A percentile compares a stretch with the other conserved stretches of the same genome.
Conservation (phyloP, 2,113 vertebrate species). For the Buteo buteo region DNA sequence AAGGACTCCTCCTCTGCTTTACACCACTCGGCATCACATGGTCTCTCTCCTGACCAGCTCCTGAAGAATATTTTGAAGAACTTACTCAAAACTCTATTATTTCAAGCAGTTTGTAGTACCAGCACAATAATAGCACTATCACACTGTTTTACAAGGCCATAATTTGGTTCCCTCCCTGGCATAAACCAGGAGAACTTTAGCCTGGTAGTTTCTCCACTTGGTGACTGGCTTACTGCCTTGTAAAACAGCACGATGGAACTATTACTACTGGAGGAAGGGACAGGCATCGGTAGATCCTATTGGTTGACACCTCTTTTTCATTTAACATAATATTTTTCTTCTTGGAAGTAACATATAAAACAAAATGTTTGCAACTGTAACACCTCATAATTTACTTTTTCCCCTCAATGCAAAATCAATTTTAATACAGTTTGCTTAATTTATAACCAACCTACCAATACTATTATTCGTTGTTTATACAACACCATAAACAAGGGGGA, state of each 20-base stretch:
- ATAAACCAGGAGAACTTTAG: background rate
- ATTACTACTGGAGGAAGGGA: slow-evolving; percentile 29
- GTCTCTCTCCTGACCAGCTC: background rate
- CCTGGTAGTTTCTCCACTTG: slow-evolving; percentile 26
- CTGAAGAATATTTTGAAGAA: background rate
- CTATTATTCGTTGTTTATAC: background rate
- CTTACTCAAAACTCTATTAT: background rate
- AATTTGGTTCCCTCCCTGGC: background rate
- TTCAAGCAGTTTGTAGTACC: background rate
- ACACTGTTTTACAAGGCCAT: slow-evolving; percentile 39
- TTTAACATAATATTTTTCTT: slow-evolving; percentile 63
- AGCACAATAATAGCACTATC: background rate
- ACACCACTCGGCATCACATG: too few species aligned
- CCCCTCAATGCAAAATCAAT: background rate
- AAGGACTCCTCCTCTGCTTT: background rate
- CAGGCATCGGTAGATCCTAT: background rate
- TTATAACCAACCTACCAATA: background rate
- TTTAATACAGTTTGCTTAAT: background rate
- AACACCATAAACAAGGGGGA: background rate
- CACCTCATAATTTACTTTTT: slow-evolving; percentile 61
- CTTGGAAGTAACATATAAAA: slow-evolving; percentile 62
- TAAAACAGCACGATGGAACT: slow-evolving; percentile 49
- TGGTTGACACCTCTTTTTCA: slow-evolving; percentile 17
- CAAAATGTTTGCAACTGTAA: slow-evolving; percentile 53
- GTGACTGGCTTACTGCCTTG: slow-evolving; percentile 46